Evolutionary conservation across 2,797 vertebrate species (phyloP).

Genomic region (Pipistrellus pipistrellus): DNA sequence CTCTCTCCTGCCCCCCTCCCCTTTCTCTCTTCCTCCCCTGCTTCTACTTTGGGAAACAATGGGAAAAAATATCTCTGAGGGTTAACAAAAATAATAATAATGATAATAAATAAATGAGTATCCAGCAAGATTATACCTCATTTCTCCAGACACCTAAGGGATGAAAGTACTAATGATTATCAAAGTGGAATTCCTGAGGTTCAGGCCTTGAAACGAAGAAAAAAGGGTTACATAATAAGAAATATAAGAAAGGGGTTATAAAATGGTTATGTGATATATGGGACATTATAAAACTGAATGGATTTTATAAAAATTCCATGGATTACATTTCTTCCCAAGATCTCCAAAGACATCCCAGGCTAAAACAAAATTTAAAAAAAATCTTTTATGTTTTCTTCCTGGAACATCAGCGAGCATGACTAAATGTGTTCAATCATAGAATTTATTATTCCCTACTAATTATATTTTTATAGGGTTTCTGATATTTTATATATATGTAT

Average conservation of each 20-base stretch:
- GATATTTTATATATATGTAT: neutral
- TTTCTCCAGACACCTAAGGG: neutral
- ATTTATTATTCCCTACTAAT: conserved; percentile 34
- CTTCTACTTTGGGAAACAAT: too few relatives aligned
- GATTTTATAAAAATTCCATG: neutral
- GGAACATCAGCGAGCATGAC: neutral
- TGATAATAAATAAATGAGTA: neutral
- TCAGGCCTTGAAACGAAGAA: neutral
- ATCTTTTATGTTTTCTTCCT: neutral
- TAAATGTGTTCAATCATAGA: neutral
- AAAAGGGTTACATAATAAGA: conserved; percentile 5
- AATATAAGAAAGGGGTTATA: neutral
- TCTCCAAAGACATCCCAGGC: neutral
- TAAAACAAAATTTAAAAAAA: neutral
- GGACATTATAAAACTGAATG: neutral
- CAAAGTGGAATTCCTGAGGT: neutral
- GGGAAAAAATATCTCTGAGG: too few relatives aligned
- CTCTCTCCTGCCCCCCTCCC: too few relatives aligned
- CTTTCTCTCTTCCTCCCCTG: too few relatives aligned
- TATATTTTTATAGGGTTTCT: conserved; percentile 26
- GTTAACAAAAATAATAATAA: too few relatives aligned
- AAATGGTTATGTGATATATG: neutral
- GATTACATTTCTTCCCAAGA: conserved; percentile 53
- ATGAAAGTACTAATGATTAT: neutral
- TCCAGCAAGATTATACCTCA: neutral